Evolutionary conservation across 2,888 invertebrate species (phyloP).

Genomic region (Meta bourneti): DNA sequence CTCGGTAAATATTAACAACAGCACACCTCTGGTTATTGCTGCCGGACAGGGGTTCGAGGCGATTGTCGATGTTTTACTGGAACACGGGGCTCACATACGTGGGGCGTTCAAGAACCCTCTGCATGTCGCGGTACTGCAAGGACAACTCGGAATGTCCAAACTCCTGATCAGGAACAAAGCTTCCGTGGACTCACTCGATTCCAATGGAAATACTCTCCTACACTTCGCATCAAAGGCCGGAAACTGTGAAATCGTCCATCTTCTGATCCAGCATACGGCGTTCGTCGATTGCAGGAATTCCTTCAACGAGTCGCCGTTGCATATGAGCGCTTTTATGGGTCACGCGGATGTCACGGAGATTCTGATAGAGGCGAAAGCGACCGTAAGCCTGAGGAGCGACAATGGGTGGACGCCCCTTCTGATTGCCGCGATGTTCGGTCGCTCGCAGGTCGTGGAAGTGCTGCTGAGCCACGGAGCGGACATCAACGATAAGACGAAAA

Average conservation of each 20-base stretch:
- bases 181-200: background rate
- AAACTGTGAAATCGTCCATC: background rate
- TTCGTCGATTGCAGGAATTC: background rate
- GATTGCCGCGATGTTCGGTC: slow-evolving; percentile 5
- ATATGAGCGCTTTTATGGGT: slow-evolving; percentile 15
- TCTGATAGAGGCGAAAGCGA: slow-evolving; percentile 10
- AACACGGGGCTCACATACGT: background rate
- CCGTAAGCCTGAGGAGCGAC: slow-evolving; percentile 4
- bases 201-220: background rate
- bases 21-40: slow-evolving; percentile 93
- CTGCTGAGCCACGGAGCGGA: background rate
- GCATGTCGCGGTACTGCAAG: slow-evolving; percentile 36
- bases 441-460: slow-evolving; percentile 82
- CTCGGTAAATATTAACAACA: slow-evolving; percentile 90
- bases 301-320: slow-evolving; percentile 10
- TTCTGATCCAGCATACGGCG: background rate
- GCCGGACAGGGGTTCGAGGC: slow-evolving; percentile 84
- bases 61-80: slow-evolving; percentile 14
- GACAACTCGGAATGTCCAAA: slow-evolving; percentile 14
- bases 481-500: background rate
- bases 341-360: background rate
- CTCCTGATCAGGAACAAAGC: slow-evolving; percentile 24
- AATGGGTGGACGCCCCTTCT: slow-evolving; percentile 11
- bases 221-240: background rate
- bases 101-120: background rate